Evolutionary conservation across 2,113 vertebrate species (phyloP).

Genomic region (Tragelaphus scriptus): DNA sequence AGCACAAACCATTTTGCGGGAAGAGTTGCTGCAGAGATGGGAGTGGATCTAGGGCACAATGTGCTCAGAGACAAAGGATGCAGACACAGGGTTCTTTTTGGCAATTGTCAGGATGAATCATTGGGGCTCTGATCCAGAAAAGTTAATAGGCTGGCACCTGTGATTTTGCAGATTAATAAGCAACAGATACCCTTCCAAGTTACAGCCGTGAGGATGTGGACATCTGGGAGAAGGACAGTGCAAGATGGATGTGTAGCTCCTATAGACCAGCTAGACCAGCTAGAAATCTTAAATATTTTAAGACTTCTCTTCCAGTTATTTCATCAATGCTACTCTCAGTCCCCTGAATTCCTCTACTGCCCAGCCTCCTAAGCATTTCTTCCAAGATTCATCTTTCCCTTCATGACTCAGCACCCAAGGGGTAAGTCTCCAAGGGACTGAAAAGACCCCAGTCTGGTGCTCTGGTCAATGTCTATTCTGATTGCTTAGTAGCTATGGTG

Average conservation of each 20-base stretch:
- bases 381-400: not conserved
- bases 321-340: not conserved
- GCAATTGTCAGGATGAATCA: not conserved
- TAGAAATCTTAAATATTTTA: not conserved
- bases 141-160: not conserved
- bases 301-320: not conserved
- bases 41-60: too few relatives aligned
- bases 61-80: not conserved
- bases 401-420: not conserved
- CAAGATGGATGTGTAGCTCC: not conserved
- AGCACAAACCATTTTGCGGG: not conserved
- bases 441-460: not conserved
- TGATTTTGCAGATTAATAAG: not conserved
- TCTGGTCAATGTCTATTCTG: not conserved
- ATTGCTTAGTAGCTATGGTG: not conserved
- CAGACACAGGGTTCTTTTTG: not conserved
- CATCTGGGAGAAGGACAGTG: not conserved
- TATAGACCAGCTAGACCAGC: too few relatives aligned
- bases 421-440: not conserved
- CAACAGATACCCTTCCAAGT: not conserved
- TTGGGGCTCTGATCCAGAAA: not conserved
- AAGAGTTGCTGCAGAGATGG: not conserved
- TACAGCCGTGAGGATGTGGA: not conserved
- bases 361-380: not conserved
- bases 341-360: not conserved